Evolutionary conservation across 1,140 invertebrate genomes (phyloP), one percentile per base, ranked within the genome.

Genomic region (Polyergus mexicanus): DNA sequence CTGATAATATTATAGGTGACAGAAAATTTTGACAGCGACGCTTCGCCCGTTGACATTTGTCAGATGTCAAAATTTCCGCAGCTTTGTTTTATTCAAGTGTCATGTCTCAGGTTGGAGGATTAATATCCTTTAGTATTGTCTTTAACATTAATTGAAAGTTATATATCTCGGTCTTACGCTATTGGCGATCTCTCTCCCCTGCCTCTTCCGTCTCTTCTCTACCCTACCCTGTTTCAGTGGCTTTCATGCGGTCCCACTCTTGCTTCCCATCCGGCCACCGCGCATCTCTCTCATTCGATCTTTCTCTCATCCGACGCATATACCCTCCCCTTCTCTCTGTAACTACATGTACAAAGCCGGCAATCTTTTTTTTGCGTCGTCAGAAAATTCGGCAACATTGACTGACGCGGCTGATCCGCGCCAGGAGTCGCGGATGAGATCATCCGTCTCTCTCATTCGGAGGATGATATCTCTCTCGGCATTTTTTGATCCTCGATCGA

Each of bases 231-330:
- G 56, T 86, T 83, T 84, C 68, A 89, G 81, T 63, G 68, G 88
- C 75, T 89, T 89, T 89, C 86, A 88, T 75, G 66, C 74, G 44
- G 47, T 86, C 83, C 87, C 86, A 74, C 84, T 89, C 84, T 89
- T 19, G 38, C 44, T 35, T 51, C 38, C 84, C 38, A 56, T 16
- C 56, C 8, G 3, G 11, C 25, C 75, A 38, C 63, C n/a, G 47
- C 47, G 16, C 16, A 51, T 44, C 3, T n/a, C 25, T 44, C 3
- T 44, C 41, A 44, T 44, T 44, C 41, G 41, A 44, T 54, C 32
- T 41, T 54, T 58, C 38, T 72, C 25, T 65, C 41, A 25, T 56
- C 44, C 28, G 8, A 8, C 44, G 62, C 47, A 19, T 32, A 54
- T 44, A 16, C 28, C 8, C 51, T 56, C 60, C 62, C 32, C 80